Evolutionary conservation across 1,140 invertebrate genomes (phyloP).

Genomic region (Aplysia californica): DNA sequence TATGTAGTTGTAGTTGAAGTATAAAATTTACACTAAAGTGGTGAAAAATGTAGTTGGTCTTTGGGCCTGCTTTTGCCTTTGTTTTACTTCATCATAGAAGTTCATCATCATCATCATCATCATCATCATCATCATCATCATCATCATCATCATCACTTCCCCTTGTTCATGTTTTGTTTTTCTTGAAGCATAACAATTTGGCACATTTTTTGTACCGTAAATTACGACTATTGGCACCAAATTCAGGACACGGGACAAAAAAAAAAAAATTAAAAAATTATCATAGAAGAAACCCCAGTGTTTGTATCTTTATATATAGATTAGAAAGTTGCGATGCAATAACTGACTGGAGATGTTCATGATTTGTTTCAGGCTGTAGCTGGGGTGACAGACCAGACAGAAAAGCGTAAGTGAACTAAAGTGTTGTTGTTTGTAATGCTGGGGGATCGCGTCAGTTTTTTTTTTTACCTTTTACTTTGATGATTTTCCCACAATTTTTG

Average conservation of each 20-base stretch:
- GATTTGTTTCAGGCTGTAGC: not conserved
- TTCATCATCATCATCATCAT: constrained; percentile 5
- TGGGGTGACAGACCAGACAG: not conserved
- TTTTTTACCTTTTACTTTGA: too few relatives aligned
- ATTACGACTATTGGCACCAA: not conserved
- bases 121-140: not conserved
- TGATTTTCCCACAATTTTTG: too few relatives aligned
- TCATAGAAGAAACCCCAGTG: not conserved
- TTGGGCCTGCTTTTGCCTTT: too few relatives aligned
- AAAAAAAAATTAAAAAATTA: not conserved
- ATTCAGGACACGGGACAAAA: too few relatives aligned
- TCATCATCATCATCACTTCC: not conserved
- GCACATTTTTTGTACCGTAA: not conserved
- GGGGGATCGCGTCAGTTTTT: too few relatives aligned
- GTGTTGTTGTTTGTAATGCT: too few relatives aligned
- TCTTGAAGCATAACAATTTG: too few relatives aligned
- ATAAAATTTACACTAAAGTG: too few relatives aligned
- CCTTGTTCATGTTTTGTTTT: too few relatives aligned
- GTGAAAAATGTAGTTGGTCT: too few relatives aligned
- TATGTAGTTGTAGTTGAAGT: too few relatives aligned
- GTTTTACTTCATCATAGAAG: too few relatives aligned
- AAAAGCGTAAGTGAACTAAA: not conserved
- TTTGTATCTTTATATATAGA: not conserved
- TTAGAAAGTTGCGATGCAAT: not conserved
- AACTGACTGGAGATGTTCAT: not conserved